Evolutionary conservation across 2,797 vertebrate genomes (phyloP), one percentile per base, ranked within the genome.

Genomic region (Sitta carolinensis): DNA sequence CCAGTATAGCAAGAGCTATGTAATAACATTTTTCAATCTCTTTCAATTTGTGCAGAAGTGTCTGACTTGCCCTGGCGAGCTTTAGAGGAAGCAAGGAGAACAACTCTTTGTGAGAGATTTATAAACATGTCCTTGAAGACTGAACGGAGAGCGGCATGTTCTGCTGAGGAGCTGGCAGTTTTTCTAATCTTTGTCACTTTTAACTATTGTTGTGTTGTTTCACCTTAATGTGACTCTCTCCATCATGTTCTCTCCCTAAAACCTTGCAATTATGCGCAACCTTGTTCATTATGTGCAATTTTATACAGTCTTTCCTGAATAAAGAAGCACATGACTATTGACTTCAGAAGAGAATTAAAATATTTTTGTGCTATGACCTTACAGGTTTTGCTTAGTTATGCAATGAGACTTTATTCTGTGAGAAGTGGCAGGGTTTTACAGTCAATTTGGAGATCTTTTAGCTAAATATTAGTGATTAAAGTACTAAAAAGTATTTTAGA

Each of bases 121-220:
- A 66, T 89, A 91, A 92, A 86, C 8, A 4, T 59, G 82, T 85
- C 95, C 89, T 96, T 96, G 94, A 92, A 93, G 43, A 21, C 51
- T 64, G 42, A 92, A 43, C 20, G 10, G 48, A 81, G 59, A 73
- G 78, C 9, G 52, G 8, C 57, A 64, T 3, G 4, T 93, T 92
- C 51, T 87, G 63, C 68, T 59, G 61, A 45, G 51, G 58, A 58
- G 27, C 68, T 94, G 88, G 29, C 88, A 82, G 57, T 34, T 94
- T 86, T 91, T 85, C 68, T 66, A 32, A 51, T 84, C 75, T 87
- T 94, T 66, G 78, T 45, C 54, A 67, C 42, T 68, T 88, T 76
- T 36, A 70, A 16, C 52, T 76, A 25, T 77, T 84, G 78, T 89
- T 87, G 10, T 77, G 20, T 70, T 61, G n/a, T 76, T 93, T 91